Percentiles rank a stretch among this genome's conserved stretches.
Evolutionary conservation across 1,140 invertebrate species (phyloP).

Genomic region (Scaptomyza pallida): DNA sequence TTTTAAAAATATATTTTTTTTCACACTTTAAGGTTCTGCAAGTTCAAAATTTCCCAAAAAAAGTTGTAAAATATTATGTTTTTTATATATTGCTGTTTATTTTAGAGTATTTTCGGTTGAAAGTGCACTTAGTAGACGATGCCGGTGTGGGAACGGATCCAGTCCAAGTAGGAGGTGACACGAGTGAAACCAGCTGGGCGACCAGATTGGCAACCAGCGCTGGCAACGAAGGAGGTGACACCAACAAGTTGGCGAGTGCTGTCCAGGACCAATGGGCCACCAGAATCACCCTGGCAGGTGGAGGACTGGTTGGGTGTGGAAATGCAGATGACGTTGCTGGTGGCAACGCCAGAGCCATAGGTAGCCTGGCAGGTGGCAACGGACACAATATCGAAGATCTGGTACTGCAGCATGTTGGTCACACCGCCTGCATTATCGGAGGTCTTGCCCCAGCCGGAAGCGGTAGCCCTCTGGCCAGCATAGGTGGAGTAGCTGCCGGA

Average conservation of each 20-base stretch:
- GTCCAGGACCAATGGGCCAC: conserved; percentile 84
- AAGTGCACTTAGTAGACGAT: conserved; percentile 41
- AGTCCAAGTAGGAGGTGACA: conserved; percentile 85
- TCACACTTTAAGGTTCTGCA: too few species aligned
- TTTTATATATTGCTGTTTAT: conserved; percentile 26
- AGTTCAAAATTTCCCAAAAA: too few species aligned
- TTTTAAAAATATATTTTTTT: too few species aligned
- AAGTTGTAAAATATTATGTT: background rate
- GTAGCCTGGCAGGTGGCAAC: conserved; percentile 20
- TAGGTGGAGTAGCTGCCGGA: conserved; percentile 60
- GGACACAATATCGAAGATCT: conserved; percentile 10
- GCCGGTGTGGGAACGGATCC: conserved; percentile 83
- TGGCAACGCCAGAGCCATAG: conserved; percentile 41
- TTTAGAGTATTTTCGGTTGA: conserved; percentile 15
- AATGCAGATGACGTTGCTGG: conserved; percentile 53
- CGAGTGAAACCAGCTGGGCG: conserved; percentile 85
- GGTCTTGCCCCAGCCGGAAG: conserved; percentile 67
- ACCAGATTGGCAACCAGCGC: conserved; percentile 72
- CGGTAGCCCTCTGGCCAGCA: conserved; percentile 44
- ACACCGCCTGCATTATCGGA: conserved; percentile 53
- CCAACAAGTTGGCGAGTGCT: conserved; percentile 84
- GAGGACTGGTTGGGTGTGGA: conserved; percentile 58
- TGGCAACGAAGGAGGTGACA: conserved; percentile 83
- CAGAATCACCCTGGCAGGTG: conserved; percentile 85
- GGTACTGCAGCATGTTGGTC: conserved; percentile 46